A percentile compares a stretch with the other conserved stretches of the same genome.
phyloP scores from a whole-genome alignment of 2,113 vertebrate species.

The Perca flavescens region DNA sequence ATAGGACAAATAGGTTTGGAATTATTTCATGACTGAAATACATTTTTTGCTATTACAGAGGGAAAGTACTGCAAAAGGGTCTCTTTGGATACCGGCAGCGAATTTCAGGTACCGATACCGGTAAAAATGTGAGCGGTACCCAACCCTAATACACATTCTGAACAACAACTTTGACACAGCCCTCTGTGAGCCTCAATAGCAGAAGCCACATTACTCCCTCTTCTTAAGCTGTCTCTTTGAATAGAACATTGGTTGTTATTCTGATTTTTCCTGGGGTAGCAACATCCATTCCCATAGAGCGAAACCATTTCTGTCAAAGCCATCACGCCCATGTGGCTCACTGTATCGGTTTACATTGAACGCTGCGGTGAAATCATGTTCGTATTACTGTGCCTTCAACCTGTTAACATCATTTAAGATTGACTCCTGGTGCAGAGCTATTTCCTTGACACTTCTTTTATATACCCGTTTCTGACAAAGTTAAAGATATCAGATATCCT shows the following conservation, averaged over 20 bases:
- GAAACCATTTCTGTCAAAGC: not conserved
- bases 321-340: not conserved
- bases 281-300: not conserved
- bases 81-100: too few relatives aligned
- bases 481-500: not conserved
- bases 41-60: too few relatives aligned
- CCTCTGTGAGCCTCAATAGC: not conserved
- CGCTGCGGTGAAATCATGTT: not conserved
- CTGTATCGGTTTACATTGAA: not conserved
- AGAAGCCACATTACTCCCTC: not conserved
- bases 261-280: not conserved
- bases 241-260: not conserved
- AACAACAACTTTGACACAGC: too few relatives aligned
- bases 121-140: too few relatives aligned
- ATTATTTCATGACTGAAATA: too few relatives aligned
- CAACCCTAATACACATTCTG: too few relatives aligned
- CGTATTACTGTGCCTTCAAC: not conserved
- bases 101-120: too few relatives aligned
- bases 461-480: not conserved
- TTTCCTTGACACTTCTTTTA: not conserved
- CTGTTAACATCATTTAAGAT: not conserved
- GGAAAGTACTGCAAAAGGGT: too few relatives aligned
- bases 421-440: too few relatives aligned
- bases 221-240: not conserved
- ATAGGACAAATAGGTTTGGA: too few relatives aligned